These are phyloP conservation scores for Lamellibrachia luymesi DNA, from an alignment of 1,140 invertebrate species.

Conservation along the genomic window DNA sequence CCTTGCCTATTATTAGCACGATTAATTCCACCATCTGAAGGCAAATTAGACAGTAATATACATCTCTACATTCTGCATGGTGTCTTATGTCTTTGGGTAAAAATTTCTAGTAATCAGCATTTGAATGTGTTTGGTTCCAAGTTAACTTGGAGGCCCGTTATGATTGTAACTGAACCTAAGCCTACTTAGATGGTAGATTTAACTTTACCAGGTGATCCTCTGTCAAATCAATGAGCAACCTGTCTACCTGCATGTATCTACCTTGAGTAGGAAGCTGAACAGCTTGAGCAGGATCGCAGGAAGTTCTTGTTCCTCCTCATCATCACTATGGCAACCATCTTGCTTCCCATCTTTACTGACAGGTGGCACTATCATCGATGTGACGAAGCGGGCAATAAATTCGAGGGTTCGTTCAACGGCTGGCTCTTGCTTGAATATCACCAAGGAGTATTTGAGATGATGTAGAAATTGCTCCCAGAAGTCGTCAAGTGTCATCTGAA, in stretches of 20 bases:
- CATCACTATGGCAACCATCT: constrained; percentile 3
- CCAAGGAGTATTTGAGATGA: constrained; percentile 46
- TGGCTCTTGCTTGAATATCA: constrained; percentile 58
- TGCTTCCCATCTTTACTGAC: constrained; percentile 19
- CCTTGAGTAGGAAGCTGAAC: constrained; percentile 51
- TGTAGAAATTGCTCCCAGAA: constrained; percentile 48
- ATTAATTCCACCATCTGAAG: too few relatives aligned
- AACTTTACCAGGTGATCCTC: too few relatives aligned
- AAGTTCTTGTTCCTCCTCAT: constrained; percentile 35
- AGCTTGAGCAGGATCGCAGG: constrained; percentile 45
- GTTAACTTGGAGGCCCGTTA: too few relatives aligned
- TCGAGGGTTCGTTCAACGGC: constrained; percentile 67
- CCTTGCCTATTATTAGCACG: too few relatives aligned
- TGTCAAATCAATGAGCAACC: background rate
- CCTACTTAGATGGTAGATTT: too few relatives aligned
- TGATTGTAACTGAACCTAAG: too few relatives aligned
- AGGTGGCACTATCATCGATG: constrained; percentile 34
- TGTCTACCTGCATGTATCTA: constrained; percentile 27
- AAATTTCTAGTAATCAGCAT: too few relatives aligned
- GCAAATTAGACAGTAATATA: too few relatives aligned
- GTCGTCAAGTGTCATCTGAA: constrained; percentile 40
- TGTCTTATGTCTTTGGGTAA: too few relatives aligned
- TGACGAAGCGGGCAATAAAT: constrained; percentile 68
- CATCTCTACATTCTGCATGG: too few relatives aligned
- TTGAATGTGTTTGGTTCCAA: too few relatives aligned